These are phyloP conservation scores for Diuraphis noxia DNA, from an alignment of 1,140 invertebrate genomes.

Conservation along the genomic window DNA sequence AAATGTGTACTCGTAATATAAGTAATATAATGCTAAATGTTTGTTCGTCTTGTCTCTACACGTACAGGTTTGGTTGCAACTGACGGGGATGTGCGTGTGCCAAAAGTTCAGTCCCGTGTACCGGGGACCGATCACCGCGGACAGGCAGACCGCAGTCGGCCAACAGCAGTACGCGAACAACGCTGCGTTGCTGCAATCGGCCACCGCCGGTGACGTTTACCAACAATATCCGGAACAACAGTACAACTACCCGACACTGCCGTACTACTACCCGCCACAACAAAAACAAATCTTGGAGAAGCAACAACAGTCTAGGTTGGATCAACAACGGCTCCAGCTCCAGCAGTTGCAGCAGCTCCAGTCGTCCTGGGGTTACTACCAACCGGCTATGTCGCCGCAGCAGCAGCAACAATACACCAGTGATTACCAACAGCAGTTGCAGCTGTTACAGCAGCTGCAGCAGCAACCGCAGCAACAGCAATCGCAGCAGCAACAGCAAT, in stretches of 20 bases:
- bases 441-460: not conserved
- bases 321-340: constrained; percentile 33
- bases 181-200: not conserved
- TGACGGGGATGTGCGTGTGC: not conserved
- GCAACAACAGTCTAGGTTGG: constrained; percentile 5
- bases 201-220: not conserved
- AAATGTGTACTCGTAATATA: not conserved
- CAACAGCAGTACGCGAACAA: not conserved
- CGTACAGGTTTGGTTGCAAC: not conserved
- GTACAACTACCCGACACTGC: not conserved
- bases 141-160: constrained; percentile 8
- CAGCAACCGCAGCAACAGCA: not conserved
- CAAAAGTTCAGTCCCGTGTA: not conserved
- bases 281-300: constrained; percentile 20
- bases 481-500: not conserved
- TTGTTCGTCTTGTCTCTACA: not conserved
- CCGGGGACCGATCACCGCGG: not conserved
- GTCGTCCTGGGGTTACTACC: not conserved
- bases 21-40: not conserved
- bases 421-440: constrained; percentile 22
- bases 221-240: constrained; percentile 19
- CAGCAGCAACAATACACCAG: constrained; percentile 34
- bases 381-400: not conserved
- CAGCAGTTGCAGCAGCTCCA: constrained; percentile 45
- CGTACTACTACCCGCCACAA: constrained; percentile 18